These are phyloP conservation scores for Liposcelis brunnea DNA, from an alignment of 2,888 invertebrate species.

Conservation along the genomic window DNA sequence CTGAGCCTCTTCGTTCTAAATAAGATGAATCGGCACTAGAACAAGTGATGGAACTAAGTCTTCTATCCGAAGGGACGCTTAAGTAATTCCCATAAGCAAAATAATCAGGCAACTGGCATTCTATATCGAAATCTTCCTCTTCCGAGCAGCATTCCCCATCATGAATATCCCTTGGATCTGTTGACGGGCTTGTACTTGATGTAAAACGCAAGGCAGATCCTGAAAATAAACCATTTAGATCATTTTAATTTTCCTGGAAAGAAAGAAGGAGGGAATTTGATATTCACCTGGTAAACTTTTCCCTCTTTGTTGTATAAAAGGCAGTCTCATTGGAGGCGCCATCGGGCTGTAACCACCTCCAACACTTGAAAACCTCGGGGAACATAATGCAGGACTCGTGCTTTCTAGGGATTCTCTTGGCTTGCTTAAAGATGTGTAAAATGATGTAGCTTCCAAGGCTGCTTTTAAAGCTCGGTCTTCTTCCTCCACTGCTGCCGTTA, in stretches of 20 bases:
- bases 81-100: conserved; percentile 14
- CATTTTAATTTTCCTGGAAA: too few species aligned
- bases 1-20: conserved; percentile 62
- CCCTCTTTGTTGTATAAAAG: conserved; percentile 33
- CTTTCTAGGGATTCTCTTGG: conserved; percentile 34
- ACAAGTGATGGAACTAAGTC: conserved; percentile 67
- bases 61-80: conserved; percentile 24
- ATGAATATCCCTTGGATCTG: too few species aligned
- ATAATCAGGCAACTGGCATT: conserved; percentile 14
- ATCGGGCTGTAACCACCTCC: conserved; percentile 30
- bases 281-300: conserved; percentile 36
- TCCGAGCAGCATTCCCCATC: conserved; percentile 5
- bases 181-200: too few species aligned
- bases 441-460: conserved; percentile 51
- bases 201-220: too few species aligned
- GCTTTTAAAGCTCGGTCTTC: conserved; percentile 58
- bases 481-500: conserved; percentile 49
- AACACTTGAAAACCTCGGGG: conserved; percentile 4
- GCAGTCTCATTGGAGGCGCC: conserved; percentile 44
- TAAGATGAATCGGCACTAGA: conserved; percentile 74
- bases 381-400: conserved; percentile 1
- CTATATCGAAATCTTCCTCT: conserved; percentile 16
- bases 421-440: conserved; percentile 24
- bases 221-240: too few species aligned
- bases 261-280: too few species aligned